Evolutionary conservation across 2,888 invertebrate species (phyloP).

Genomic region (Molorchus minor): DNA sequence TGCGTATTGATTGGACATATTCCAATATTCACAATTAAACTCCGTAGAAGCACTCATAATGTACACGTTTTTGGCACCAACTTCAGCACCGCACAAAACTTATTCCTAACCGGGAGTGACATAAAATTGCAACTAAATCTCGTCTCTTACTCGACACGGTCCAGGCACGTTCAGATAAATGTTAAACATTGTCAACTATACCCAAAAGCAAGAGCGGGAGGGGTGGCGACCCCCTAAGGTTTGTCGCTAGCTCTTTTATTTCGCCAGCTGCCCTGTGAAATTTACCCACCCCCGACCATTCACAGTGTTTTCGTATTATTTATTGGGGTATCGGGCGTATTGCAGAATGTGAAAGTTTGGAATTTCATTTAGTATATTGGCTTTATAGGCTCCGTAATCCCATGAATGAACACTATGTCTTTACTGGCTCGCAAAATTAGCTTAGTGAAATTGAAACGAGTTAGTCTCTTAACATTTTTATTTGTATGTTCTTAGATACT

Average conservation of each 20-base stretch:
- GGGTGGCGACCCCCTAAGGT: constrained; percentile 60
- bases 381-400: background rate
- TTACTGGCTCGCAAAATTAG: constrained; percentile 19
- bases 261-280: constrained; percentile 63
- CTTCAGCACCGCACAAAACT: constrained; percentile 32
- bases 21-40: constrained; percentile 56
- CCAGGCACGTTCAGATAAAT: constrained; percentile 61
- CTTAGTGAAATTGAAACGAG: too few species aligned
- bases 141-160: constrained; percentile 56
- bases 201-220: constrained; percentile 59
- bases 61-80: constrained; percentile 7
- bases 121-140: constrained; percentile 50
- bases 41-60: constrained; percentile 57
- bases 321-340: constrained; percentile 56
- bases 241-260: constrained; percentile 62
- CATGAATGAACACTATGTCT: constrained; percentile 30
- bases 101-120: constrained; percentile 30
- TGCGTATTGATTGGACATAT: constrained; percentile 36
- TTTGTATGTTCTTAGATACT: too few species aligned
- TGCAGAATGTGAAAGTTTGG: constrained; percentile 55
- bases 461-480: too few species aligned
- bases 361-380: constrained; percentile 35
- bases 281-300: constrained; percentile 60
- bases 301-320: constrained; percentile 61
- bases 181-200: constrained; percentile 63